phyloP scores from a whole-genome alignment of 2,888 invertebrate genomes.

The Drosophila picticornis region DNA sequence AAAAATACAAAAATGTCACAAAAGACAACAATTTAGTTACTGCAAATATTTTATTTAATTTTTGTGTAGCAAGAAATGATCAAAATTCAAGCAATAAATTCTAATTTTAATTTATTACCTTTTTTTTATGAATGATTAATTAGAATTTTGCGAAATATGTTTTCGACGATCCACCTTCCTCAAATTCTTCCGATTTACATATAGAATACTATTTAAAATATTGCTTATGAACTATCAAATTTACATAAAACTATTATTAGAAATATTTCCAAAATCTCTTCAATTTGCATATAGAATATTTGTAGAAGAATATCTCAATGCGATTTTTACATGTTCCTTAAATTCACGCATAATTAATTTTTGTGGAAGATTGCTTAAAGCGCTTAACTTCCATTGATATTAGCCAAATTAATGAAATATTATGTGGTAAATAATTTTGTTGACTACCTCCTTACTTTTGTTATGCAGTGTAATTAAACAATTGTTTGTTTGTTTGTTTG shows the following conservation, averaged over 20 bases:
- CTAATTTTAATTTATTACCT: neutral
- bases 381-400: neutral
- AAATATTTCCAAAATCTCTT: neutral
- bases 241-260: neutral
- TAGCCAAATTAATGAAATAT: neutral
- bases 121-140: neutral
- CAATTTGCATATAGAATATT: neutral
- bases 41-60: neutral
- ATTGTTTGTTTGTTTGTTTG: constrained; percentile 48
- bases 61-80: neutral
- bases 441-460: constrained; percentile 1
- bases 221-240: neutral
- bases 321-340: neutral
- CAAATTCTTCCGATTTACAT: neutral
- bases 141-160: neutral
- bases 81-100: neutral
- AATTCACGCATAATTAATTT: neutral
- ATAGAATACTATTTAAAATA: neutral
- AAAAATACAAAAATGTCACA: too few relatives aligned
- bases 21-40: neutral
- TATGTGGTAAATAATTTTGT: neutral
- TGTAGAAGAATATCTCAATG: neutral
- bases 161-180: neutral
- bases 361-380: neutral
- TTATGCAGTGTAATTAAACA: constrained; percentile 46